These are phyloP conservation scores for Tachyglossus aculeatus DNA, from an alignment of 2,797 vertebrate species.

Conservation along the genomic window DNA sequence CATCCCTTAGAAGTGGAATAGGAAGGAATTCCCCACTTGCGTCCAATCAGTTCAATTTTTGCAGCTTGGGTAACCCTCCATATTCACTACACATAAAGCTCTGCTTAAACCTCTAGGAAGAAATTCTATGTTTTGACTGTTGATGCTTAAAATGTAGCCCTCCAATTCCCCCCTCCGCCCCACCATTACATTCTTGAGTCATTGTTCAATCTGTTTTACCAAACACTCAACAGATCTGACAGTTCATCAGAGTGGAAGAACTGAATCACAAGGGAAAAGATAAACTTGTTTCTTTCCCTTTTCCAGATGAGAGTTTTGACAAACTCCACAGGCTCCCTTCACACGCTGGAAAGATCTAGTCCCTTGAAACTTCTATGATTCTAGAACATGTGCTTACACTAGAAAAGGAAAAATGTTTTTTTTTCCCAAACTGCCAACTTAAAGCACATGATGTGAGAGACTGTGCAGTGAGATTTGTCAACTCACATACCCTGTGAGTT, in stretches of 20 bases:
- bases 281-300: constrained; percentile 51
- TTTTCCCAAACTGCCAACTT: constrained; percentile 56
- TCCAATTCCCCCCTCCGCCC: not conserved
- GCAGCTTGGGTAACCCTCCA: not conserved
- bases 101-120: not conserved
- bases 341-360: constrained; percentile 34
- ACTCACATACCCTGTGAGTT: constrained; percentile 31
- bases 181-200: constrained; percentile 18
- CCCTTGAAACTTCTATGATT: constrained; percentile 15
- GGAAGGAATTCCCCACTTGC: not conserved
- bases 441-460: constrained; percentile 35
- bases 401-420: constrained; percentile 50
- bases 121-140: constrained; percentile 8
- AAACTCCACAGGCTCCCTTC: constrained; percentile 48
- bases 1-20: not conserved
- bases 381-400: constrained; percentile 44
- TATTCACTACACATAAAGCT: not conserved
- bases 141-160: not conserved
- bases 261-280: constrained; percentile 62
- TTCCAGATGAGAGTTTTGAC: constrained; percentile 34
- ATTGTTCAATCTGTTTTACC: constrained; percentile 57
- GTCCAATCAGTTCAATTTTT: not conserved
- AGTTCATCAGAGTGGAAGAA: constrained; percentile 70
- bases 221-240: constrained; percentile 69
- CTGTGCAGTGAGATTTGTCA: constrained; percentile 45